Evolutionary conservation across 1,140 invertebrate genomes (phyloP).

Genomic region (Drosophila simulans): DNA sequence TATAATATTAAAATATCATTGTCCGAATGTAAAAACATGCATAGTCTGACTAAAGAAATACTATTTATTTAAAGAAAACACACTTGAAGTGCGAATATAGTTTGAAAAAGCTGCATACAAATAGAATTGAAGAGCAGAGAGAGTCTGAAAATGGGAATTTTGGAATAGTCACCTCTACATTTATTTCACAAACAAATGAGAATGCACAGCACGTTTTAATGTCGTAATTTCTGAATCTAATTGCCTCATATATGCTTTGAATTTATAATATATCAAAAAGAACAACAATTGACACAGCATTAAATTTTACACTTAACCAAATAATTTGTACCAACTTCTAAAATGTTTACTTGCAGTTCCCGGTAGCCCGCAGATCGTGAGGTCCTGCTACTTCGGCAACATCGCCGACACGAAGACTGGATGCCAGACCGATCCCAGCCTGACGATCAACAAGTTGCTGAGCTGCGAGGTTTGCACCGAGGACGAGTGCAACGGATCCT

Average conservation of each 20-base stretch:
- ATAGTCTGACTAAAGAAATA: neutral
- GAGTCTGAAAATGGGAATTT: neutral
- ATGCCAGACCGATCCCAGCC: conserved; percentile 58
- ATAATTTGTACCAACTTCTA: too few species aligned
- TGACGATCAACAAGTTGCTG: conserved; percentile 61
- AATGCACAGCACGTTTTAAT: neutral
- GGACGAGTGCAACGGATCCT: conserved; percentile 75
- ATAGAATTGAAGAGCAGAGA: conserved; percentile 1
- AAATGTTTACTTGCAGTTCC: conserved; percentile 30
- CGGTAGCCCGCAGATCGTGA: conserved; percentile 56
- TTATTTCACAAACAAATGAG: neutral
- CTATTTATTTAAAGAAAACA: neutral
- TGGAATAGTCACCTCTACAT: neutral
- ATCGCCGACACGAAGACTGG: conserved; percentile 52
- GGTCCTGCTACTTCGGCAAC: conserved; percentile 73
- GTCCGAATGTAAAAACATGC: too few species aligned
- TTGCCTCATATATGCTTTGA: neutral
- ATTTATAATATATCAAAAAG: neutral
- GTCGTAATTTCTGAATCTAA: neutral
- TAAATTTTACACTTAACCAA: too few species aligned
- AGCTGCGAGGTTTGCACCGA: conserved; percentile 73
- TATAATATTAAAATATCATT: too few species aligned
- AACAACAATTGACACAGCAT: too few species aligned
- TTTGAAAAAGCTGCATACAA: neutral
- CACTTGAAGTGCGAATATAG: neutral